Base-by-base conservation (phyloP, 1,140 invertebrate genomes). In the Drosophila mauritiana region DNA sequence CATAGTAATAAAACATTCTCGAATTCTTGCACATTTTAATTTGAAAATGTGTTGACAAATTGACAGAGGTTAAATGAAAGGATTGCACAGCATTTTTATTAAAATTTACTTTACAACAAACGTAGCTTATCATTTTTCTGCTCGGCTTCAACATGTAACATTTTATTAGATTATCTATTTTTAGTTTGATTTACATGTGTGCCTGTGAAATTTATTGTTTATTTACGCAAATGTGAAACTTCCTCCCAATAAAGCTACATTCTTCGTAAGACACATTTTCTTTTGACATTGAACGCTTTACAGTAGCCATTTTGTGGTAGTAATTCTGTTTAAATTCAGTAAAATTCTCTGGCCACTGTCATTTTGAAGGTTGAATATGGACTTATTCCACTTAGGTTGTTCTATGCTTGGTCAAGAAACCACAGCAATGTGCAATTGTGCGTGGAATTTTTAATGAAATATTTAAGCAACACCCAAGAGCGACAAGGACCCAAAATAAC, bases 371-470 rank as follows among this genome's bases (percentile, higher is more conserved):
- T 52, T 68, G n/a, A 34, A 31, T 48, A 6, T 25, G 27, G 25
- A 48, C 25, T 25, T 49, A 20, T 57, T 70, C 17, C 46, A 40
- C 40, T 69, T 34, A 6, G 40, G 25, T 5, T 46, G 36, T 17
- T 36, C 11, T 39, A 68, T 37, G 53, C 8, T 22, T 22, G 15
- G 31, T 43, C 39, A 17, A 54, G 40, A 15, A 51, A 73, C 48
- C 43, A 39, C 49, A 43, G 42, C 56, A 49, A 61, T 80, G 61
- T 77, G 62, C 51, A 77, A 57, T 69, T 84, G 77, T 73, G 78
- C 40, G 7, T 59, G 51, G 68, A 86, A 85, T 85, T 78, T 86
- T 69, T 74, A 85, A 78, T 86, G 78, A 86, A 86, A 74, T 63
- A 70, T 69, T 78, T 65, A 59, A 62, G 52, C 69, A 62, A 72